A percentile compares a stretch with the other conserved stretches of the same genome.
These are phyloP conservation scores for Ceyx melanurus DNA, from an alignment of 2,113 vertebrate genomes.

Conservation along the genomic window DNA sequence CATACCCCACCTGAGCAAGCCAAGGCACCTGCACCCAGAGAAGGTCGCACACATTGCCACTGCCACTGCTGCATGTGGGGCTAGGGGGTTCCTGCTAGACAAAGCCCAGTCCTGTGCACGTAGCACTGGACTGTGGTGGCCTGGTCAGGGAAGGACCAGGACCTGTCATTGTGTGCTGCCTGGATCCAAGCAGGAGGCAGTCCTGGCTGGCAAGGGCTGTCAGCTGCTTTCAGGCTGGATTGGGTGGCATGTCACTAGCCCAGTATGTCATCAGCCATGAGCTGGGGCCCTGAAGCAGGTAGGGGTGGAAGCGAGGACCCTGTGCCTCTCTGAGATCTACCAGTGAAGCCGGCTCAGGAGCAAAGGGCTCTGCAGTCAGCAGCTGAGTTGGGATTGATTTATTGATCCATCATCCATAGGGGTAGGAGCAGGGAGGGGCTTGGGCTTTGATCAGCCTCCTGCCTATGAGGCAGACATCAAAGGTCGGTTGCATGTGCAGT, in stretches of 20 bases:
- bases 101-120: background rate
- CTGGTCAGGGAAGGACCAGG: background rate
- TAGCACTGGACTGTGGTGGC: background rate
- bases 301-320: background rate
- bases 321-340: background rate
- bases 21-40: background rate
- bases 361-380: background rate
- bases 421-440: background rate
- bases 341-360: background rate
- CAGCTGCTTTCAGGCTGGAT: rapidly evolving
- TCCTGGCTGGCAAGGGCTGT: background rate
- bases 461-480: background rate
- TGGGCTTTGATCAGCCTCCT: background rate
- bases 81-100: background rate
- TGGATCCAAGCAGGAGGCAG: background rate
- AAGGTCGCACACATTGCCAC: background rate
- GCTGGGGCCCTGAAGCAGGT: rapidly evolving
- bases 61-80: rapidly evolving
- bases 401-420: slow-evolving; percentile 21
- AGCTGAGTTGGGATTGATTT: slow-evolving; percentile 8
- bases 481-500: background rate
- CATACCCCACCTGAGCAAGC: background rate
- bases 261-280: background rate
- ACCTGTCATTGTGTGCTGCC: background rate
- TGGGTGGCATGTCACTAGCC: background rate